Evolutionary conservation across 2,797 vertebrate species (phyloP).

Genomic region (Gymnopithys bicolor): DNA sequence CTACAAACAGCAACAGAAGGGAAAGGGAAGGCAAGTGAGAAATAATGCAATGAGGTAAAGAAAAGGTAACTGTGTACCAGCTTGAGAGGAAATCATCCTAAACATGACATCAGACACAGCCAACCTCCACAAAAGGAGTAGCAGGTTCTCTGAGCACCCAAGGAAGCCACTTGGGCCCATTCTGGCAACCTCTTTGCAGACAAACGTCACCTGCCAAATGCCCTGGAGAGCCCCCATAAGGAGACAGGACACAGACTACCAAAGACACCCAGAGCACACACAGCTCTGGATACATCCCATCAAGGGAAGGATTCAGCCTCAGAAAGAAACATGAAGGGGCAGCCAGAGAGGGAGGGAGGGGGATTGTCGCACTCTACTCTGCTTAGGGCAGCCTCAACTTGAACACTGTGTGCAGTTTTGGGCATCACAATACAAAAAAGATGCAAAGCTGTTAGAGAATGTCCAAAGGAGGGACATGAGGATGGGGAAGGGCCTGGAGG

Average conservation of each 20-base stretch:
- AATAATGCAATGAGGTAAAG: neutral
- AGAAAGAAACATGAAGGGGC: neutral
- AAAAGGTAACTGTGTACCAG: neutral
- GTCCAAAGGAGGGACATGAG: neutral
- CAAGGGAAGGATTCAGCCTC: neutral
- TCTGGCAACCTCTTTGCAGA: neutral
- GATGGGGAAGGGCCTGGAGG: neutral
- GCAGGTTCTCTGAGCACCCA: neutral
- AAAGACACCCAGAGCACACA: no score
- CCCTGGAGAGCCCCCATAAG: neutral
- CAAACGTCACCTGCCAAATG: neutral
- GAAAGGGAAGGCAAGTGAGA: neutral
- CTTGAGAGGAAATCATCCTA: neutral
- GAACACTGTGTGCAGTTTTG: neutral
- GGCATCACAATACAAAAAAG: neutral
- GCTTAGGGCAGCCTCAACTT: neutral
- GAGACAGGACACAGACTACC: neutral
- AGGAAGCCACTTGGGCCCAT: neutral
- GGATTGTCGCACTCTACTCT: neutral
- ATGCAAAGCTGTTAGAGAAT: neutral
- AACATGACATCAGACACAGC: neutral
- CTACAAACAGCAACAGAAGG: slow-evolving; percentile 28
- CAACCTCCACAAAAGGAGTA: neutral
- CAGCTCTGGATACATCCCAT: no score
- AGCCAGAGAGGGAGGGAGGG: neutral